Conservation (phyloP, 2,797 vertebrate species). For the Poeciliopsis turneri region DNA sequence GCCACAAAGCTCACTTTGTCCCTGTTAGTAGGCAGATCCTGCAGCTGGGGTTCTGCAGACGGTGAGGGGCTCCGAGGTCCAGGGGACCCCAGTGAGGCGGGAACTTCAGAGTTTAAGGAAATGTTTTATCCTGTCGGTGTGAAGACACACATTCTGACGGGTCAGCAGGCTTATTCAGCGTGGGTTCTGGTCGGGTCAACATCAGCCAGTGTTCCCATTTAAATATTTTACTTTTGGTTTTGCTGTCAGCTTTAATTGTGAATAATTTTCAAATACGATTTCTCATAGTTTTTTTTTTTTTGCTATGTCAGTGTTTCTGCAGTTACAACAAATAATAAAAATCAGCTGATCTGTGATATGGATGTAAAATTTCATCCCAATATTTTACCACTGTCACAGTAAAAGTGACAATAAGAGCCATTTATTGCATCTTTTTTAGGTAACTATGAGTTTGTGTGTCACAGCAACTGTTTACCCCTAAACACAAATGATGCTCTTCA, state of each 20-base stretch:
- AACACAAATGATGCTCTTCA: too few relatives aligned
- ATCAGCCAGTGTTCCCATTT: neutral
- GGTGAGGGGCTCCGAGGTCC: slow-evolving; percentile 12
- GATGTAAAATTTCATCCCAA: too few relatives aligned
- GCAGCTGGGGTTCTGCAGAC: slow-evolving; percentile 64
- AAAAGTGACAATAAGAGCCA: too few relatives aligned
- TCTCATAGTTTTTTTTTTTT: neutral
- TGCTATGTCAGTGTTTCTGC: neutral
- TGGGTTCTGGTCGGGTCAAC: neutral
- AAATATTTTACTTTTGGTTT: neutral
- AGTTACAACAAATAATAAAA: neutral
- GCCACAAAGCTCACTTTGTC: slow-evolving; percentile 78
- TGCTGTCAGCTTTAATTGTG: neutral
- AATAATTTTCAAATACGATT: neutral
- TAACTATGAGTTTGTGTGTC: too few relatives aligned
- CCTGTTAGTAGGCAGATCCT: slow-evolving; percentile 51
- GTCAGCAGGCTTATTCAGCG: neutral
- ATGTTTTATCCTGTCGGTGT: neutral
- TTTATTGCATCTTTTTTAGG: too few relatives aligned
- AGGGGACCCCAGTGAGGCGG: slow-evolving; percentile 18
- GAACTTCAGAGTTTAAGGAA: slow-evolving; percentile 15
- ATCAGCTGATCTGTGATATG: neutral
- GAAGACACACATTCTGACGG: neutral
- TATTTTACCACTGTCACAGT: too few relatives aligned
- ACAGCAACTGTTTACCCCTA: too few relatives aligned